Evolutionary conservation across 2,113 vertebrate genomes (phyloP), one percentile per base, ranked within the genome.

Genomic region (Chaetops frenatus): DNA sequence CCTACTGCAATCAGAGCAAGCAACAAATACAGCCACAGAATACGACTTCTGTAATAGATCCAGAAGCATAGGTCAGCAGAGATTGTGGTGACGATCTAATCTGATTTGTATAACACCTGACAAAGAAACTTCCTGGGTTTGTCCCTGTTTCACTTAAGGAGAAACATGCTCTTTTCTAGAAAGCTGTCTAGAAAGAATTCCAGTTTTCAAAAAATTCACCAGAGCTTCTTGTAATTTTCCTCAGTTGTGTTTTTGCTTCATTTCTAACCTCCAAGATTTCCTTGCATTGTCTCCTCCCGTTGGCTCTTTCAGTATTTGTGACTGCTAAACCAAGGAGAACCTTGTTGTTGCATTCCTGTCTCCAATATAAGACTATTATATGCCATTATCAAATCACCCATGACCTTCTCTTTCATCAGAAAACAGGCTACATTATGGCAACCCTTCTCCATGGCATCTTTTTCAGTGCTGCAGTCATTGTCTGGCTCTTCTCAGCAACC

Each of bases 381-480:
- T 0, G 2, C 44, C n/a, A 11, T 74, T 82, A 83, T 60, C 80
- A 86, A 86, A 83, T 71, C 54, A 90, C 80, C 50, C 54, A 38
- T 62, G 58, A 83, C 79, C 29, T 65, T 45, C 65, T 65, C 61
- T 82, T 90, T 90, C 50, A 90, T 58, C 50, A 76, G 83, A 24
- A 7, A 88, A 10, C 27, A 66, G 64, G 31, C 62, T 86, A 66
- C 1, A 1, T 83, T 42, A 29, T 66, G 79, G 79, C 76, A 81
- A 50, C 60, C 67, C 10, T 86, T 50, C 50, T 90, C 54, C 38
- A 29, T 70, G 76, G 82, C 82, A 88, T 88, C 60, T 86, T 86
- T 92, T 94, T 79, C 86, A 83, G 54, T 11, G 38, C 80, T 93
- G 72, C 72, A 83, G 86, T 86, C 91, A 93, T 78, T 47, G 60